Base-by-base conservation (phyloP, 1,140 invertebrate species). In the Reticulitermes speratus region DNA sequence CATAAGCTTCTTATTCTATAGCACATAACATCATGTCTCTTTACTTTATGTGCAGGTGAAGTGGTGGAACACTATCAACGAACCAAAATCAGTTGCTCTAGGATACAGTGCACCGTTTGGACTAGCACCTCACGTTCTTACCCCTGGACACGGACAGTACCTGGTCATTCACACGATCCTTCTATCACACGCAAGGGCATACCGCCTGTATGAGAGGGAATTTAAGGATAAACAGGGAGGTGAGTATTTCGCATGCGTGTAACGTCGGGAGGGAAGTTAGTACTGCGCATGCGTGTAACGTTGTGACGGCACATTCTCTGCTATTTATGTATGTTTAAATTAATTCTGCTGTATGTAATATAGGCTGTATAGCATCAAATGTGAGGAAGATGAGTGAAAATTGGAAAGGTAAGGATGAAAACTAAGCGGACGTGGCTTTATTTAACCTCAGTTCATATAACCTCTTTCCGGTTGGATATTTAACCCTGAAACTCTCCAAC, bases 41-140 rank as follows among this genome's bases (percentile, higher is more conserved):
- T 45, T 75, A 9, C 85, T 88, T 48, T 87, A 87, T 52, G 84
- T 86, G 23, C 45, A 86, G 38, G 84, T 83, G 30, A 88, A 89
- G 85, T 85, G 48, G 38, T 90, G 89, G 89, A 88, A 89, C 21
- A 89, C 89, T 0, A 85, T 90, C 16, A 90, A 90, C 84, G 89
- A 90, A 59, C 88, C 89, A 1, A 38, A 87, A 87, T 86, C 87
- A 87, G 12, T 84, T 87, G 32, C 87, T 85, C 38, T 83, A 81
- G 21, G 85, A 87, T 59, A 88, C 88, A 92, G 84, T 5, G 0
- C 21, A 3, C 48, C 84, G 6, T 0, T 30, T 16, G 48, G 84
- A 0, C 55, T 48, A 38, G 88, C 88, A 32, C 88, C 88, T 9
- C 86, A 87, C 11, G 52, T 88, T 6, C 84, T 32, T 3, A 45